Evolutionary conservation across 1,140 invertebrate species (phyloP).

Genomic region (Agrypnia vestita): DNA sequence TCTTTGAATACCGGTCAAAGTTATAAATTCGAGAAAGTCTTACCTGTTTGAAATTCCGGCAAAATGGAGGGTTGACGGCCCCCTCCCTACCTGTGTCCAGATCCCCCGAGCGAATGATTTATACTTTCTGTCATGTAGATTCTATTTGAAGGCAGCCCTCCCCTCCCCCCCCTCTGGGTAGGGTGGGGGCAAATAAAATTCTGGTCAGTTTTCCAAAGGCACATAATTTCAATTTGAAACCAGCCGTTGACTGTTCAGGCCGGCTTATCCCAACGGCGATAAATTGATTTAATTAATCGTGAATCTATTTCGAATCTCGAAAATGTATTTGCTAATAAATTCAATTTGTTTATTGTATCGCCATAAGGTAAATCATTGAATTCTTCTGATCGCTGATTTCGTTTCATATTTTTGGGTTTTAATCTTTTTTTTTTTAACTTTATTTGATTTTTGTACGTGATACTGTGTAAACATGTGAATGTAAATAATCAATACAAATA

Average conservation of each 20-base stretch:
- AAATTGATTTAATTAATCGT: slow-evolving; percentile 51
- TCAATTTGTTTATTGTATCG: slow-evolving; percentile 13
- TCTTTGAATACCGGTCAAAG: slow-evolving; percentile 28
- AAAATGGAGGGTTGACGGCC: slow-evolving; percentile 20
- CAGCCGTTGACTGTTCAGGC: background rate
- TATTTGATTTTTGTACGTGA: too few species aligned
- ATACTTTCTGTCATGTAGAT: slow-evolving; percentile 58
- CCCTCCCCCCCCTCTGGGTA: background rate
- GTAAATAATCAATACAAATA: too few species aligned
- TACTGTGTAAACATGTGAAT: too few species aligned
- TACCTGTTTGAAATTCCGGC: slow-evolving; percentile 44
- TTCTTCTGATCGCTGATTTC: background rate
- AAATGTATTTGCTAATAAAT: slow-evolving; percentile 24
- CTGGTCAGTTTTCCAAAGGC: slow-evolving; percentile 44
- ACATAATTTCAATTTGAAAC: slow-evolving; percentile 52
- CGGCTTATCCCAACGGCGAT: slow-evolving; percentile 42
- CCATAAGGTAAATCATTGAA: background rate
- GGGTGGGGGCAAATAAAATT: slow-evolving; percentile 43
- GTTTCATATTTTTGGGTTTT: too few species aligned
- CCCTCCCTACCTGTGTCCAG: slow-evolving; percentile 33
- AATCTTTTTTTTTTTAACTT: too few species aligned
- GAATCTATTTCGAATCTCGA: slow-evolving; percentile 33
- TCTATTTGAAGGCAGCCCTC: slow-evolving; percentile 49
- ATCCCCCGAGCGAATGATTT: slow-evolving; percentile 54
- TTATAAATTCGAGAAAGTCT: slow-evolving; percentile 38